Evolutionary conservation across 2,888 invertebrate genomes (phyloP).

Genomic region (Agrilus cyanescens): DNA sequence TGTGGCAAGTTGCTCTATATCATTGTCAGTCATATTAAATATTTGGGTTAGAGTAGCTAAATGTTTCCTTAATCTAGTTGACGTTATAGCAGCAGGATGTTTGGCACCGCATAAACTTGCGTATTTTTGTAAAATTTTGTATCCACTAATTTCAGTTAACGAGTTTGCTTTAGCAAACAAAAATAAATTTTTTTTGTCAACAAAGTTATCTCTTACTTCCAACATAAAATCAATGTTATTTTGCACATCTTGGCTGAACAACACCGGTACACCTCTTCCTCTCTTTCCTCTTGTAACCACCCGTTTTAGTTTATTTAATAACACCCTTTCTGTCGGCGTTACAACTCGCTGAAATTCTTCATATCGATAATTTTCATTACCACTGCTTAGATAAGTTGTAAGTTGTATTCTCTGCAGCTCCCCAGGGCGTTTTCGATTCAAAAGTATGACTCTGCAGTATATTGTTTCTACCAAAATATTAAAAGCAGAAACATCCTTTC

Average conservation of each 20-base stretch:
- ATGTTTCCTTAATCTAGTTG: constrained; percentile 20
- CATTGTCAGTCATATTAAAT: constrained; percentile 17
- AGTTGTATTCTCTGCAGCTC: constrained; percentile 11
- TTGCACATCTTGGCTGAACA: constrained; percentile 9
- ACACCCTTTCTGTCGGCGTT: constrained; percentile 4
- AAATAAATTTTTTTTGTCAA: no score
- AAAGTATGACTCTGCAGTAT: constrained; percentile 11
- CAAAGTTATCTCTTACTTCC: constrained; percentile 2
- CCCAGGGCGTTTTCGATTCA: constrained; percentile 12
- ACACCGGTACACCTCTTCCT: constrained; percentile 8
- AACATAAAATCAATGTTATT: constrained; percentile 4
- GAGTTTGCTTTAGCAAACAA: constrained; percentile 5
- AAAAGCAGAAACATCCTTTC: constrained; percentile 6
- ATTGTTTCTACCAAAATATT: constrained; percentile 10
- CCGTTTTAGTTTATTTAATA: constrained; percentile 7
- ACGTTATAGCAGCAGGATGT: constrained; percentile 18
- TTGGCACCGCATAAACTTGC: constrained; percentile 15
- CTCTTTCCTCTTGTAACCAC: constrained; percentile 9
- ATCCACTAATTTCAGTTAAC: constrained; percentile 13
- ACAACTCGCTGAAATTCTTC: constrained; percentile 7
- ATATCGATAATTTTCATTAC: constrained; percentile 1
- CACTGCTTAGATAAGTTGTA: background rate
- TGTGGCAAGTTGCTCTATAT: no score
- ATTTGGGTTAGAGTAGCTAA: constrained; percentile 21
- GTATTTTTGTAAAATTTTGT: constrained; percentile 17